Conservation (phyloP, 2,797 vertebrate genomes). For the Crenuchus spilurus region DNA sequence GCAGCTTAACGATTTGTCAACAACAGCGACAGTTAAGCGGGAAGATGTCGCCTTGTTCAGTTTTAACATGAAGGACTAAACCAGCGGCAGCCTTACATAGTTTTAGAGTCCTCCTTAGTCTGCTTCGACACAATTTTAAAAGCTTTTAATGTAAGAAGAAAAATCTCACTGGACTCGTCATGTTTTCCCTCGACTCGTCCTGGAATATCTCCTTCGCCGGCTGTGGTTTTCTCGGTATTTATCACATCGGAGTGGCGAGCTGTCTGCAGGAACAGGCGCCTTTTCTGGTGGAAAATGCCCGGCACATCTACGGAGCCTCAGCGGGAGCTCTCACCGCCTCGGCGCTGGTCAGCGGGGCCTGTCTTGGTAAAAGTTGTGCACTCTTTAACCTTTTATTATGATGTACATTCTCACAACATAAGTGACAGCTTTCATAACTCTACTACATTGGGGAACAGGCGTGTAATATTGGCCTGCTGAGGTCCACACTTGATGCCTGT, state of each 20-base stretch:
- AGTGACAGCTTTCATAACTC: too few species aligned
- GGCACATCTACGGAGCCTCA: slow-evolving; percentile 91
- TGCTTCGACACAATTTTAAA: neutral
- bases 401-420: too few species aligned
- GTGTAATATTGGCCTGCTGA: too few species aligned
- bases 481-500: too few species aligned
- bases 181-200: slow-evolving; percentile 88
- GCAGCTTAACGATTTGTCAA: neutral
- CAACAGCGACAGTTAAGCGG: neutral
- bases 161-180: slow-evolving; percentile 55
- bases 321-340: slow-evolving; percentile 93
- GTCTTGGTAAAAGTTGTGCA: slow-evolving; percentile 91
- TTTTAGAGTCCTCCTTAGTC: neutral
- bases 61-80: neutral
- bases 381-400: too few species aligned
- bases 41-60: neutral
- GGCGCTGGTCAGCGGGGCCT: slow-evolving; percentile 85
- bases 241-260: slow-evolving; percentile 94
- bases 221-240: slow-evolving; percentile 95
- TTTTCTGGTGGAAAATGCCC: slow-evolving; percentile 89
- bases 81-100: neutral
- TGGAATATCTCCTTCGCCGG: slow-evolving; percentile 98
- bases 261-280: slow-evolving; percentile 91
- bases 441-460: too few species aligned
- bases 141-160: neutral